Conservation (phyloP, 2,113 vertebrate genomes). For the Corythoichthys intestinalis region DNA sequence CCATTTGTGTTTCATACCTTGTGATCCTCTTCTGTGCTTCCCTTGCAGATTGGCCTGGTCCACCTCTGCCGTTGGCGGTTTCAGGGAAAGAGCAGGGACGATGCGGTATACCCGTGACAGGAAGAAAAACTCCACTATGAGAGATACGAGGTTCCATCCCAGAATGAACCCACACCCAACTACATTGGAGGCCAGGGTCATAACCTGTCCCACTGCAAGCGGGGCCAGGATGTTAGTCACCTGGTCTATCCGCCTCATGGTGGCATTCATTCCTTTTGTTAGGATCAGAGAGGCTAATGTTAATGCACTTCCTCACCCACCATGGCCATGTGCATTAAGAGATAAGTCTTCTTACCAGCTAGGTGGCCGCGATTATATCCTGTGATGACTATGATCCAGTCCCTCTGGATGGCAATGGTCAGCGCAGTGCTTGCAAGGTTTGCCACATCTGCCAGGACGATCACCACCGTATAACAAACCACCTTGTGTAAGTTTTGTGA, state of each 20-base stretch:
- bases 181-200: slow-evolving; percentile 75
- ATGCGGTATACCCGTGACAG: slow-evolving; percentile 74
- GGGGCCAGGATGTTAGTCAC: slow-evolving; percentile 74
- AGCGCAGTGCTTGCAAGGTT: slow-evolving; percentile 72
- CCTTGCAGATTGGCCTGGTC: slow-evolving; percentile 58
- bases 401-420: slow-evolving; percentile 74
- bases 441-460: slow-evolving; percentile 71
- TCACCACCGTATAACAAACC: slow-evolving; percentile 75
- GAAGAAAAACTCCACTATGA: slow-evolving; percentile 76
- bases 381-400: slow-evolving; percentile 73
- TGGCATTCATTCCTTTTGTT: slow-evolving; percentile 73
- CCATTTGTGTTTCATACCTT: slow-evolving; percentile 46
- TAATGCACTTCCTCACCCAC: slow-evolving; percentile 15
- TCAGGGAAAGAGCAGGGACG: slow-evolving; percentile 72
- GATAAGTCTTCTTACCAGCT: slow-evolving; percentile 60
- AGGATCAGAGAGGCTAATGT: slow-evolving; percentile 42
- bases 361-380: slow-evolving; percentile 71
- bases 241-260: slow-evolving; percentile 74
- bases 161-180: slow-evolving; percentile 79
- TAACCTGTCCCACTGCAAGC: slow-evolving; percentile 75
- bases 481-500: slow-evolving; percentile 75
- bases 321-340: background rate
- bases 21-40: slow-evolving; percentile 49
- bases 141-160: slow-evolving; percentile 77
- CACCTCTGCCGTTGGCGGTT: slow-evolving; percentile 53